Evolutionary conservation across 1,140 invertebrate genomes (phyloP), one percentile per base, ranked within the genome.

Genomic region (Homarus americanus): DNA sequence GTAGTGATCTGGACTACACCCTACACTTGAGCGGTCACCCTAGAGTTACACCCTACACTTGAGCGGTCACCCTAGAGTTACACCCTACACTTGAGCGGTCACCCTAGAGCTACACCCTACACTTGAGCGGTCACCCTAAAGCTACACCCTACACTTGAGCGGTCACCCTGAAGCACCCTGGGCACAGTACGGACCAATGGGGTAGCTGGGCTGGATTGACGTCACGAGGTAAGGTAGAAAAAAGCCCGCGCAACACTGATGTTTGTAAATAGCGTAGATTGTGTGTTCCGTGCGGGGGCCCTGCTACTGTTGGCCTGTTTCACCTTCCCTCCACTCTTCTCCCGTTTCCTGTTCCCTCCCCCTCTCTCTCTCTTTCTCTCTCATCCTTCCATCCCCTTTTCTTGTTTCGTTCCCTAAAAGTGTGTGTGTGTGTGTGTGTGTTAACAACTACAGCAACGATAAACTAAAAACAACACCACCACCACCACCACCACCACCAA

Each of bases 241-340:
- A 80, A 80, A 80, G 53, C 79, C 12, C 15, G 79, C 58, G 79
- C 49, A 82, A 82, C 58, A 82, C 28, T 32, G 28, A 53, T 82
- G 79, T 82, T 82, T 82, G 49, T 82, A 82, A 82, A 82, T 82
- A 82, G 41, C 58, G 32, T 63, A 82, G 79, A 63, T 63, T 32
- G 49, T 75, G n/a, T n/a, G n/a, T n/a, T n/a, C n/a, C n/a, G n/a
- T n/a, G n/a, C 1, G 76, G 40, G 20, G 15, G 10, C 76, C 76
- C 24, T 36, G 32, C 24, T 79, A 79, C 40, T 3, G 20, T 40
- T 49, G 24, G 7, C 34, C 41, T 34, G n/a, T 15, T 72, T 9
- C 53, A 5, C 17, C 58, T 38, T 24, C 10, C 44, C 17, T 9
- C 15, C 34, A 24, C 79, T 63, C 49, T 36, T 49, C 53, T 20